Conservation (phyloP, 2,888 invertebrate genomes). For the Rhimphoctona megacephalus region DNA sequence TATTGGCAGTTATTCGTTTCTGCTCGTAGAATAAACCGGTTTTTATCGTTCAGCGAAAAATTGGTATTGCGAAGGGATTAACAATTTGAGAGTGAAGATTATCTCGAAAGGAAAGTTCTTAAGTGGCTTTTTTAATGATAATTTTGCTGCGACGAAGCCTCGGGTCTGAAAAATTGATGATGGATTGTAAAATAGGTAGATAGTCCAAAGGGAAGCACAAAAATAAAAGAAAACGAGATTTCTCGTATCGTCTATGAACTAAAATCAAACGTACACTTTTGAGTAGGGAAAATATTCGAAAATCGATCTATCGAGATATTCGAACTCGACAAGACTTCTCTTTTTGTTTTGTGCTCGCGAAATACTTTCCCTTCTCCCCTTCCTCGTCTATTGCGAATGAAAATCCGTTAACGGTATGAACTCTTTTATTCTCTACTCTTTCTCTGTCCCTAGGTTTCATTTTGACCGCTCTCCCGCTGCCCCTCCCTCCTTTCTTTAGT, state of each 20-base stretch:
- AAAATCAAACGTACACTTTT: constrained; percentile 34
- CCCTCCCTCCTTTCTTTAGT: constrained; percentile 45
- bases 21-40: neutral
- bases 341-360: neutral
- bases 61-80: neutral
- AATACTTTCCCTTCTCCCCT: constrained; percentile 3
- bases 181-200: constrained; percentile 65
- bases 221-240: constrained; percentile 36
- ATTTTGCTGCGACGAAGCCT: constrained; percentile 39
- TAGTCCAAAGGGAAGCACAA: constrained; percentile 62
- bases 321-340: neutral
- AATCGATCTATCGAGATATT: neutral
- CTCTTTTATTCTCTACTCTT: neutral
- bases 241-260: constrained; percentile 52
- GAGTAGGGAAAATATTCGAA: neutral
- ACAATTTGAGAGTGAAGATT: neutral
- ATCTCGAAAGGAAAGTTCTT: neutral
- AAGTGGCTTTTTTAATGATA: neutral
- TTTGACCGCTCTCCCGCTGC: constrained; percentile 26
- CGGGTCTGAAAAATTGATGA: constrained; percentile 41
- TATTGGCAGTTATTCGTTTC: neutral
- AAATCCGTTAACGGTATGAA: constrained; percentile 21
- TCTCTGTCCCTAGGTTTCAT: neutral
- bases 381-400: constrained; percentile 34
- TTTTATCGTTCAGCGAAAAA: neutral